Conservation (phyloP, 2,113 vertebrate genomes). For the Marmota monax region DNA sequence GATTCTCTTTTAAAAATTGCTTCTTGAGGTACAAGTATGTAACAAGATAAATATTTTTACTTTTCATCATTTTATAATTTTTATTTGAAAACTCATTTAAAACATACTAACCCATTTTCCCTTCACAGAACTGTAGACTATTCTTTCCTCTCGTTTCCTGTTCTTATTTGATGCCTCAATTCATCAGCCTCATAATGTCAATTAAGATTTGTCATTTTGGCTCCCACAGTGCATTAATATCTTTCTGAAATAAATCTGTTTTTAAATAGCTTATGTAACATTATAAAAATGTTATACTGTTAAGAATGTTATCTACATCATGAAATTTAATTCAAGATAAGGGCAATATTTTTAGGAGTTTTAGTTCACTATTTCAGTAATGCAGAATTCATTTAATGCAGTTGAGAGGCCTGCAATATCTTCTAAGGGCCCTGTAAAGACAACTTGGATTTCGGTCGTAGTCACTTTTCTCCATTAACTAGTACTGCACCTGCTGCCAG, state of each 20-base stretch:
- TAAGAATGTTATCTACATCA: background rate
- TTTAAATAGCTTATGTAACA: conserved; percentile 16
- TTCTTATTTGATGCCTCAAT: background rate
- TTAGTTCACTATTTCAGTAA: background rate
- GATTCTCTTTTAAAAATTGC: conserved; percentile 1
- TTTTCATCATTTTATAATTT: conserved; percentile 38
- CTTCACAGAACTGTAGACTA: background rate
- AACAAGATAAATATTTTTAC: background rate
- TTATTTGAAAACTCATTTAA: background rate
- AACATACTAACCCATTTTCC: background rate
- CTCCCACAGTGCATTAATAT: background rate
- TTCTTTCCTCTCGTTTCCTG: background rate
- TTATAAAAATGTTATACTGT: conserved; percentile 35
- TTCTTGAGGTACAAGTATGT: background rate
- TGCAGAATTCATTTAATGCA: background rate
- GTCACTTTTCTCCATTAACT: background rate
- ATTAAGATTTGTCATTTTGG: conserved; percentile 34
- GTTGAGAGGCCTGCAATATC: background rate
- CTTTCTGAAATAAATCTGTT: conserved; percentile 36
- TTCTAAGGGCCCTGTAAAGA: background rate
- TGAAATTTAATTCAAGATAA: background rate
- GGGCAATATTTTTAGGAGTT: background rate
- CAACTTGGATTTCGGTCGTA: background rate
- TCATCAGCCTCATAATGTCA: background rate
- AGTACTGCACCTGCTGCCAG: background rate